Evolutionary conservation across 2,113 vertebrate species (phyloP), one percentile per base, ranked within the genome.

Genomic region (Trinectes maculatus): DNA sequence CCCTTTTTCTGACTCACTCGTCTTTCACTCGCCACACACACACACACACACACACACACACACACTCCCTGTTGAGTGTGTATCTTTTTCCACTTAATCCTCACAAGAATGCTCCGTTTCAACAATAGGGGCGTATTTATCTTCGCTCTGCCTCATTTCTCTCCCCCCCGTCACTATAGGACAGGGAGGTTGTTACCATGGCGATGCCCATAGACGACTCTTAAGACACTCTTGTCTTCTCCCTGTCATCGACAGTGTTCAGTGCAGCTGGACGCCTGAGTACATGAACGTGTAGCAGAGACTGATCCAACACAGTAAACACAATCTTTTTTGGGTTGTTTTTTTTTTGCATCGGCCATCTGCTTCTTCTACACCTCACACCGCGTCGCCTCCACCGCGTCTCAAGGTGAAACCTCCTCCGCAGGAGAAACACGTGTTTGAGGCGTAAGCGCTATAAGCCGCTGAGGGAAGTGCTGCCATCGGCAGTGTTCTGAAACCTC

Each of bases 21-120:
- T 54, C 33, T 25, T 48, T 18, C 16, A 44, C 39, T 19, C 26
- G 11, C 3, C 25, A 28, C 34, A 10, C 9, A 42, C 52, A 53
- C 40, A 31, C 12, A 40, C 13, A 9, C 36, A 25, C 44, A 47
- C 43, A 18, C 46, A 8, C 19, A 28, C 36, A 11, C 11, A 48
- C 29, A 2, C 36, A 15, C 26, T 39, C 15, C 18, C 13, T 53
- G 36, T 36, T 39, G 25, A 28, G 52, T 46, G 36, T 48, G 29
- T 39, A 29, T 43, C 63, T 34, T 1, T 59, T 34, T 73, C 54
- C 40, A 47, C 4, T 68, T 60, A 69, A 84, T 70, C 66, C 55
- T 77, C 31, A 15, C 34, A 66, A 61, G 49, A 60, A 66, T 43
- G 44, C 28, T 12, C 37, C 3, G 4, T 75, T 48, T 81, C 15